phyloP scores from a whole-genome alignment of 1,140 invertebrate species.

The Mizuhopecten yessoensis region DNA sequence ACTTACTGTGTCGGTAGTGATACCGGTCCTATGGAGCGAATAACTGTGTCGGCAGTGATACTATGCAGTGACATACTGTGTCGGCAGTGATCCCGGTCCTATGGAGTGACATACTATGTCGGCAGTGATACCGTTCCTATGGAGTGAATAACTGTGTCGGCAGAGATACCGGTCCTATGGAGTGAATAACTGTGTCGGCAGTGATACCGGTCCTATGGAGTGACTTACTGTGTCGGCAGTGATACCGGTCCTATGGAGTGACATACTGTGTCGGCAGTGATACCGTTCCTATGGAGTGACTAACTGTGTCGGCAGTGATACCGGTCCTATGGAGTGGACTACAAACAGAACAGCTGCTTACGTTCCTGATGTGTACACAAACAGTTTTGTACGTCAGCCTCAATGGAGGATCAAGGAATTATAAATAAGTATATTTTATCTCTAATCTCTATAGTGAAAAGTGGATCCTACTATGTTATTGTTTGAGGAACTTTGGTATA shows the following conservation, averaged over 20 bases:
- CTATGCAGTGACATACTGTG: not conserved
- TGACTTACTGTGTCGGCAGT: not conserved
- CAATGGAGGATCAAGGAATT: conserved; percentile 4
- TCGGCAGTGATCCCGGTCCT: not conserved
- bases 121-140: not conserved
- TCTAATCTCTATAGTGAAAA: not conserved
- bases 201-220: not conserved
- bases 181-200: too few relatives aligned
- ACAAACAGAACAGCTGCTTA: not conserved
- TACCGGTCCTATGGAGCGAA: not conserved
- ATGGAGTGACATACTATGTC: not conserved
- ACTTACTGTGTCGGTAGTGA: not conserved
- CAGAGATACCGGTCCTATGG: not conserved
- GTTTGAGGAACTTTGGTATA: not conserved
- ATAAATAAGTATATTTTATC: not conserved
- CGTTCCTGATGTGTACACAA: not conserved
- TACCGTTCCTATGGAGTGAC: not conserved
- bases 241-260: not conserved
- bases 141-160: not conserved
- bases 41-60: not conserved
- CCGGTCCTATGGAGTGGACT: not conserved
- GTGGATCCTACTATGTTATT: too few relatives aligned
- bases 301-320: not conserved
- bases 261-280: not conserved
- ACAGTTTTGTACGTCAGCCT: conserved; percentile 12